These are phyloP conservation scores for Anolis carolinensis DNA, from an alignment of 2,113 vertebrate species.

Conservation along the genomic window DNA sequence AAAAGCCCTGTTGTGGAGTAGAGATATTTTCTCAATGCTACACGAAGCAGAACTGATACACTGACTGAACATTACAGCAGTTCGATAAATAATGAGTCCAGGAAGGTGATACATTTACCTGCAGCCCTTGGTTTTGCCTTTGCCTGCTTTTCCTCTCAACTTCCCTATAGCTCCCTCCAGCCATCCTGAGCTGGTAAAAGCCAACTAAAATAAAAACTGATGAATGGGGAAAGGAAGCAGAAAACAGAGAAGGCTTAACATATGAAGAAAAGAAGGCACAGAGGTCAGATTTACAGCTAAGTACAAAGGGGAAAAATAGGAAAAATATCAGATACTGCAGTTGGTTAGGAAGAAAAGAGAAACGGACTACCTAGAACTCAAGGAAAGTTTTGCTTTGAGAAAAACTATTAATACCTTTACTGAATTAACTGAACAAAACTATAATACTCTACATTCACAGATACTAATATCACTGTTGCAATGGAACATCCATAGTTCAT, in stretches of 20 bases:
- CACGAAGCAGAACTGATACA: slow-evolving; percentile 18
- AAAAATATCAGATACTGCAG: slow-evolving; percentile 67
- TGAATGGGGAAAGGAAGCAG: slow-evolving; percentile 77
- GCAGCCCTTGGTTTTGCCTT: slow-evolving; percentile 75
- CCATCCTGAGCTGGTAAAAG: slow-evolving; percentile 79
- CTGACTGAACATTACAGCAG: slow-evolving; percentile 60
- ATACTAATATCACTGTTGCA: neutral
- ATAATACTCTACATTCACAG: slow-evolving; percentile 26
- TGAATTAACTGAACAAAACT: neutral
- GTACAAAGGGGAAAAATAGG: slow-evolving; percentile 71
- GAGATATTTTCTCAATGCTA: slow-evolving; percentile 25
- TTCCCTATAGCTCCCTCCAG: slow-evolving; percentile 80
- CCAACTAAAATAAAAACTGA: slow-evolving; percentile 78
- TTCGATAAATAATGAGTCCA: slow-evolving; percentile 65
- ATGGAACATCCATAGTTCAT: neutral
- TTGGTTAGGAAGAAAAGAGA: slow-evolving; percentile 43
- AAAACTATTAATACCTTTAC: neutral
- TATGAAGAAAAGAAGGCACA: slow-evolving; percentile 69
- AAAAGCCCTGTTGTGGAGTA: neutral
- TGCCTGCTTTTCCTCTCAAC: slow-evolving; percentile 75
- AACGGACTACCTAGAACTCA: slow-evolving; percentile 48
- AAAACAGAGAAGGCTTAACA: slow-evolving; percentile 62
- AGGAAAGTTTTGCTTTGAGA: slow-evolving; percentile 20
- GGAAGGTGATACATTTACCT: slow-evolving; percentile 76
- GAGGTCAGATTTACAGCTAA: slow-evolving; percentile 71